A percentile compares a stretch with the other conserved stretches of the same genome.
These are phyloP conservation scores for Valencia hispanica DNA, from an alignment of 2,797 vertebrate genomes.

Conservation along the genomic window DNA sequence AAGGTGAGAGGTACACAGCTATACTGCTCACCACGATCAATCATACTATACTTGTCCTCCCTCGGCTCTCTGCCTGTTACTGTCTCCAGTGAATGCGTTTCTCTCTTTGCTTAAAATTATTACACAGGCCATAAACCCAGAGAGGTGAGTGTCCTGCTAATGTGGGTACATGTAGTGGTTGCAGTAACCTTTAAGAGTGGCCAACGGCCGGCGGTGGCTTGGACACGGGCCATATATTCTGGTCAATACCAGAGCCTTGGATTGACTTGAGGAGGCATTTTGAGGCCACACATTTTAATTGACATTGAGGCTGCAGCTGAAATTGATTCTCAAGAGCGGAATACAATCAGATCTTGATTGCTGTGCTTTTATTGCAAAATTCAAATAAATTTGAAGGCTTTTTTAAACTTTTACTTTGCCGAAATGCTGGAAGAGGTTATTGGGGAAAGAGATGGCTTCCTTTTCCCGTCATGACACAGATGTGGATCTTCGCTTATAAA, in stretches of 20 bases:
- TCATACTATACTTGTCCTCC: slow-evolving; percentile 82
- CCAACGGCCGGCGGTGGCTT: slow-evolving; percentile 62
- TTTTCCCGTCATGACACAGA: neutral
- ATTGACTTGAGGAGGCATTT: slow-evolving; percentile 68
- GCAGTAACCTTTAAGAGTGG: slow-evolving; percentile 82
- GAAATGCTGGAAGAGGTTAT: slow-evolving; percentile 2
- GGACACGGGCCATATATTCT: slow-evolving; percentile 76
- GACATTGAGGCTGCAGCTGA: slow-evolving; percentile 52
- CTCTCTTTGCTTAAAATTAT: slow-evolving; percentile 84
- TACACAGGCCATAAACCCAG: slow-evolving; percentile 81
- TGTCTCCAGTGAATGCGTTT: slow-evolving; percentile 78
- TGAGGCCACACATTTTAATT: slow-evolving; percentile 74
- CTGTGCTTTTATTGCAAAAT: slow-evolving; percentile 31
- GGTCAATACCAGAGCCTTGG: slow-evolving; percentile 65
- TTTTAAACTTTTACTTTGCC: slow-evolving; percentile 8
- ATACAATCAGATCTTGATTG: slow-evolving; percentile 47
- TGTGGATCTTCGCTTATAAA: slow-evolving; percentile 6
- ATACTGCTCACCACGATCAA: slow-evolving; percentile 76
- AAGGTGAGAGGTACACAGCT: slow-evolving; percentile 77
- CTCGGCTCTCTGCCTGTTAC: slow-evolving; percentile 76
- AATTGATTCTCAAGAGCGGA: slow-evolving; percentile 59
- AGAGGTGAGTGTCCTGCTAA: slow-evolving; percentile 80
- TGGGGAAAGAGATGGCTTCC: neutral
- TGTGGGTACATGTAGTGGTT: slow-evolving; percentile 78
- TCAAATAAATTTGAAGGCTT: slow-evolving; percentile 16